Conservation (phyloP, 2,888 invertebrate species). For the Acanthosepion pharaonis region DNA sequence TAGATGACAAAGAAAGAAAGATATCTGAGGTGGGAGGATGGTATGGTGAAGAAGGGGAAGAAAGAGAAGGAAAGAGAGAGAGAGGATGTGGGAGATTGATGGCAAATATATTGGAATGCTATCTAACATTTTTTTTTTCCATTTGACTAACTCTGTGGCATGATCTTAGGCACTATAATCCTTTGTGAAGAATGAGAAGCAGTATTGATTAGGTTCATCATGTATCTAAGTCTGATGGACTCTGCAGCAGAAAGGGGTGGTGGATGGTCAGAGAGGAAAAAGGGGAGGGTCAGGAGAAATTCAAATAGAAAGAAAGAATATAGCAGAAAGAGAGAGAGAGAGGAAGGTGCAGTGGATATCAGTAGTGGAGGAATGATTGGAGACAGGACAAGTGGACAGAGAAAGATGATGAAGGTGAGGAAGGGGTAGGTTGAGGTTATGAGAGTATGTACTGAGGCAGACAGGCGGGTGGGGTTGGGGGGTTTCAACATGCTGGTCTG, state of each 20-base stretch:
- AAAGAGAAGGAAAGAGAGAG: not conserved
- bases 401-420: not conserved
- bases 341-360: not conserved
- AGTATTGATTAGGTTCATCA: slow-evolving; percentile 33
- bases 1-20: not conserved
- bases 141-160: slow-evolving; percentile 21
- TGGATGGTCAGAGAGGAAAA: not conserved
- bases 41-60: not conserved
- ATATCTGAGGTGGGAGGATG: not conserved
- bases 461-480: not conserved
- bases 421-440: not conserved
- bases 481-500: not conserved
- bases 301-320: not conserved
- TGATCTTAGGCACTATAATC: slow-evolving; percentile 33
- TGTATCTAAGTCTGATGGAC: slow-evolving; percentile 33
- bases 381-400: not conserved
- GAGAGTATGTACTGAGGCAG: not conserved
- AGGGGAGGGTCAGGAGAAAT: not conserved
- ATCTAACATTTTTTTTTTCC: slow-evolving; percentile 33
- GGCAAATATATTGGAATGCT: slow-evolving; percentile 33
- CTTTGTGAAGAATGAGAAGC: slow-evolving; percentile 33
- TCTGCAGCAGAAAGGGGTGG: not conserved
- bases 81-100: slow-evolving; percentile 1
- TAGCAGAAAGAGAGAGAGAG: not conserved
- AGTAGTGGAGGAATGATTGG: not conserved